Evolutionary conservation across 2,113 vertebrate genomes (phyloP).

Genomic region (Hemiprocne comata): DNA sequence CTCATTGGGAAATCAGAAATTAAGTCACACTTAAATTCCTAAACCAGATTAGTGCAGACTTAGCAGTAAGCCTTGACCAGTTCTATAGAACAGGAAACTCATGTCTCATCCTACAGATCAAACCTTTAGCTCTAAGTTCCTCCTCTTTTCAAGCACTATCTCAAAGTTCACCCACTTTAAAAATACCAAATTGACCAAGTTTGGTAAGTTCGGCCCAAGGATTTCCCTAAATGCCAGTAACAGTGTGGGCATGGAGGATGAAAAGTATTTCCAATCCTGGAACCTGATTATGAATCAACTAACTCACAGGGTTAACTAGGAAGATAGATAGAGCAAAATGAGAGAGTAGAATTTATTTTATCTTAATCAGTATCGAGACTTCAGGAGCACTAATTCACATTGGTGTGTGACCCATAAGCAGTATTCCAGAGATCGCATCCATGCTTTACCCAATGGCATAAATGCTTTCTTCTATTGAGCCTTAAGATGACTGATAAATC

Average conservation of each 20-base stretch:
- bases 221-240: not conserved
- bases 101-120: not conserved
- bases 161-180: not conserved
- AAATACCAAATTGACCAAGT: not conserved
- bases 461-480: not conserved
- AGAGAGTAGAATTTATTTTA: not conserved
- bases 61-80: not conserved
- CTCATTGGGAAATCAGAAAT: not conserved
- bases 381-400: not conserved
- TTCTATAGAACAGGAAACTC: not conserved
- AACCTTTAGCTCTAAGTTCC: not conserved
- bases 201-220: not conserved
- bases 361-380: not conserved
- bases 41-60: not conserved
- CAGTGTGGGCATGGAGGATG: not conserved
- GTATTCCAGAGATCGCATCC: not conserved
- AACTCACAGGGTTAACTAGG: not conserved
- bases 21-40: not conserved
- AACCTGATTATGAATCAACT: not conserved
- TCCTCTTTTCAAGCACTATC: not conserved
- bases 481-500: not conserved
- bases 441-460: not conserved
- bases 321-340: not conserved
- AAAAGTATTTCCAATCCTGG: not conserved
- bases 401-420: rapidly evolving